A percentile compares a stretch with the other conserved stretches of the same genome.
Evolutionary conservation across 2,113 vertebrate species (phyloP).

Genomic region (Heterotis niloticus): DNA sequence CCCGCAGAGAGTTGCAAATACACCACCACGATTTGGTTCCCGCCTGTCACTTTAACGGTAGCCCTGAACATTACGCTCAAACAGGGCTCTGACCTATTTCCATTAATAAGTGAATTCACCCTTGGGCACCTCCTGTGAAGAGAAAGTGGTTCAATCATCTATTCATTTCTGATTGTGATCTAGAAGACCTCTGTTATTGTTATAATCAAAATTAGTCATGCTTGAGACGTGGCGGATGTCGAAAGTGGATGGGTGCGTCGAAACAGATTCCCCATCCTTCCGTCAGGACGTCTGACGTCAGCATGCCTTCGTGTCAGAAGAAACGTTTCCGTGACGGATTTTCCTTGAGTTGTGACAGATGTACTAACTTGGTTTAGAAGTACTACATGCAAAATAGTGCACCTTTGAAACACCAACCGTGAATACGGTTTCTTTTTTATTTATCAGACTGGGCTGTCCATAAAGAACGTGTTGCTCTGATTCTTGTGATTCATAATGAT

Average conservation of each 20-base stretch:
- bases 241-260: not conserved
- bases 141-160: constrained; percentile 11
- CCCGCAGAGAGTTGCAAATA: not conserved
- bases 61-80: not conserved
- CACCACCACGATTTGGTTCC: not conserved
- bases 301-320: no score
- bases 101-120: constrained; percentile 23
- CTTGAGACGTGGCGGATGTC: not conserved
- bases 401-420: no score
- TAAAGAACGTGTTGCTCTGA: no score
- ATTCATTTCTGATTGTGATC: constrained; percentile 7
- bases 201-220: not conserved
- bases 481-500: no score
- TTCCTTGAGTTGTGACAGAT: no score
- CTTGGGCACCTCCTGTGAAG: not conserved
- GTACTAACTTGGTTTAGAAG: no score
- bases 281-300: not conserved
- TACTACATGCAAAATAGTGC: no score
- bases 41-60: constrained; percentile 14
- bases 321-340: no score
- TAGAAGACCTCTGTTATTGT: not conserved
- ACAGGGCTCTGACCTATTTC: constrained; percentile 10
- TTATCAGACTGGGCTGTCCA: no score
- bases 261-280: not conserved
- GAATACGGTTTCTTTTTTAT: no score